Conservation (phyloP, 2,888 invertebrate genomes). For the Eupeodes latifasciatus region DNA sequence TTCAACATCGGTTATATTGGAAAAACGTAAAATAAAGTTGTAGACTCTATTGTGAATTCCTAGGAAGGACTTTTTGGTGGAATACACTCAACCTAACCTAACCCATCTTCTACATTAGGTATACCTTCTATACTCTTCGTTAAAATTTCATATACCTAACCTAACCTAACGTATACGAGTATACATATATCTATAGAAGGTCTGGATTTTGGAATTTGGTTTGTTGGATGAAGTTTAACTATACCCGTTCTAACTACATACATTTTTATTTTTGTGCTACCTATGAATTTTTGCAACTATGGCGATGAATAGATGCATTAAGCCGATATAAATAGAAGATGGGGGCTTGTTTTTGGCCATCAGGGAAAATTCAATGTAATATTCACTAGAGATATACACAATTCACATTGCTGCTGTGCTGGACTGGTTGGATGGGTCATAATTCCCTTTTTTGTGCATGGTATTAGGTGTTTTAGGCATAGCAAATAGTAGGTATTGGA, state of each 20-base stretch:
- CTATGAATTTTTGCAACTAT: conserved; percentile 39
- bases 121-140: not conserved
- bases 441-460: conserved; percentile 49
- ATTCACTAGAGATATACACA: conserved; percentile 58
- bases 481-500: conserved; percentile 14
- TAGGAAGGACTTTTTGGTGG: conserved; percentile 24
- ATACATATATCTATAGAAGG: not conserved
- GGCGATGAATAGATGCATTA: conserved; percentile 63
- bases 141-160: conserved; percentile 4
- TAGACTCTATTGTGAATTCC: conserved; percentile 65
- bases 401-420: conserved; percentile 26
- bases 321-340: conserved; percentile 37
- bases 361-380: conserved; percentile 59
- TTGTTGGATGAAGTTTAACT: not conserved
- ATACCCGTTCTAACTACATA: not conserved
- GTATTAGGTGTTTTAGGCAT: conserved; percentile 56
- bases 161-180: not conserved
- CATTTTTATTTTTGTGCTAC: conserved; percentile 5
- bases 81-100: not conserved
- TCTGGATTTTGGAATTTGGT: not conserved
- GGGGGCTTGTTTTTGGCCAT: conserved; percentile 23
- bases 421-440: conserved; percentile 8
- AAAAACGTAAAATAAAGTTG: conserved; percentile 70
- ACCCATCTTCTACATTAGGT: not conserved
- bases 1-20: conserved; percentile 74